Conservation (phyloP, 2,797 vertebrate species). For the Hapalemur alaotrensis region DNA sequence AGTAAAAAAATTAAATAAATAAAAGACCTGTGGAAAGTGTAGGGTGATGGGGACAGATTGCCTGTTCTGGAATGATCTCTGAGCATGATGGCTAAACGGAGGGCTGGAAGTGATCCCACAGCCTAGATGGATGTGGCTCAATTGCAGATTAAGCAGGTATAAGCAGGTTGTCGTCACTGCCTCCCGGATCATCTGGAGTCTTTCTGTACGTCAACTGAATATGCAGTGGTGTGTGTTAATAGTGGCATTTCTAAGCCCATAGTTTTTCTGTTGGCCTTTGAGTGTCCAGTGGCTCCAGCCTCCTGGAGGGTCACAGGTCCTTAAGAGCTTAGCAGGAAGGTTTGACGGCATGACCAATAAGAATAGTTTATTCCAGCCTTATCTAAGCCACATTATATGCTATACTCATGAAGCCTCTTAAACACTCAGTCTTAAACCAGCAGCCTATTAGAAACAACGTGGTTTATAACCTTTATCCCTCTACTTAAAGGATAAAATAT, state of each 20-base stretch:
- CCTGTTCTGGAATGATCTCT: background rate
- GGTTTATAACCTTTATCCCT: background rate
- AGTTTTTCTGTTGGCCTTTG: background rate
- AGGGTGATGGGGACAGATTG: background rate
- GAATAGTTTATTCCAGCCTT: background rate
- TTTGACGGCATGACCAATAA: background rate
- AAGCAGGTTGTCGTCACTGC: background rate
- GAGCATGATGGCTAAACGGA: background rate
- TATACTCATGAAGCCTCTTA: background rate
- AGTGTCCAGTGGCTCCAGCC: background rate
- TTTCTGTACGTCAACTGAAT: background rate
- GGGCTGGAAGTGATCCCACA: background rate
- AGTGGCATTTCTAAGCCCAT: background rate
- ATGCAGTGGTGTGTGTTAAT: background rate
- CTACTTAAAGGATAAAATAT: background rate
- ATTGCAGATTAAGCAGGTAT: background rate
- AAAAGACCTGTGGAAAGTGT: background rate
- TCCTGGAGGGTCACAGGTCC: background rate
- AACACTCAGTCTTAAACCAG: background rate
- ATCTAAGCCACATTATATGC: background rate
- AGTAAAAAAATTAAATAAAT: background rate
- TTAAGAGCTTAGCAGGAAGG: background rate
- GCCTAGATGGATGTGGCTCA: background rate
- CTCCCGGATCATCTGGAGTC: background rate
- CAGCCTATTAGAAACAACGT: background rate